A percentile compares a stretch with the other conserved stretches of the same genome.
phyloP scores from a whole-genome alignment of 2,888 invertebrate species.

The Acleris laterana region DNA sequence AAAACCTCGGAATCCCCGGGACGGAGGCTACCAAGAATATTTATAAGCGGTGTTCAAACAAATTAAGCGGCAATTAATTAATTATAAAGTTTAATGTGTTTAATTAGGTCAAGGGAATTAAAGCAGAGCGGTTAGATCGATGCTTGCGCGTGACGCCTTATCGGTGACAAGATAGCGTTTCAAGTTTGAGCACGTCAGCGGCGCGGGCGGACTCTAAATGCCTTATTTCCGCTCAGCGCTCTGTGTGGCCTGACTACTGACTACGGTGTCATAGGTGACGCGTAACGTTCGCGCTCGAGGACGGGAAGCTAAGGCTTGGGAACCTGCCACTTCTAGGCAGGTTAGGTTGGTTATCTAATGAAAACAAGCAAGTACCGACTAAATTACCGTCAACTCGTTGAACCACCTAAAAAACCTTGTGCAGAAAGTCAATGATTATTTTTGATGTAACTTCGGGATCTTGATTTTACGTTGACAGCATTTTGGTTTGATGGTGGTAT shows the following conservation, averaged over 20 bases:
- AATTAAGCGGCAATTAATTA: slow-evolving; percentile 23
- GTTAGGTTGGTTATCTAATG: no score
- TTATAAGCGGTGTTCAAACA: slow-evolving; percentile 18
- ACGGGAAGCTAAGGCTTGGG: background rate
- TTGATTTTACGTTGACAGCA: no score
- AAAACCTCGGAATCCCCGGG: slow-evolving; percentile 22
- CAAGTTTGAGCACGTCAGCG: slow-evolving; percentile 31
- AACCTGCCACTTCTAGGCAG: no score
- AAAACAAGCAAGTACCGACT: no score
- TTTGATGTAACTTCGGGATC: no score
- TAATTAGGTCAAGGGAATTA: slow-evolving; percentile 33
- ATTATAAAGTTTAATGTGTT: slow-evolving; percentile 18
- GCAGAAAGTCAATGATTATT: no score
- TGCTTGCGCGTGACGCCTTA: slow-evolving; percentile 18
- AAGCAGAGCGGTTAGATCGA: slow-evolving; percentile 18
- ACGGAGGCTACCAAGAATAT: slow-evolving; percentile 12
- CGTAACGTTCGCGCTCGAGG: slow-evolving; percentile 8
- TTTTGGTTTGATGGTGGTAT: no score
- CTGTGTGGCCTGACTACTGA: slow-evolving; percentile 23
- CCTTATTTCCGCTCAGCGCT: slow-evolving; percentile 29
- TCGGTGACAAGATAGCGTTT: slow-evolving; percentile 30
- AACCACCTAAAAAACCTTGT: no score
- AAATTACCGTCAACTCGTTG: no score
- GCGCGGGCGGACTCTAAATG: slow-evolving; percentile 32
- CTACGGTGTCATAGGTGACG: slow-evolving; percentile 24